Evolutionary conservation across 2,113 vertebrate species (phyloP), one percentile per base, ranked within the genome.

Genomic region (Rynchops niger): DNA sequence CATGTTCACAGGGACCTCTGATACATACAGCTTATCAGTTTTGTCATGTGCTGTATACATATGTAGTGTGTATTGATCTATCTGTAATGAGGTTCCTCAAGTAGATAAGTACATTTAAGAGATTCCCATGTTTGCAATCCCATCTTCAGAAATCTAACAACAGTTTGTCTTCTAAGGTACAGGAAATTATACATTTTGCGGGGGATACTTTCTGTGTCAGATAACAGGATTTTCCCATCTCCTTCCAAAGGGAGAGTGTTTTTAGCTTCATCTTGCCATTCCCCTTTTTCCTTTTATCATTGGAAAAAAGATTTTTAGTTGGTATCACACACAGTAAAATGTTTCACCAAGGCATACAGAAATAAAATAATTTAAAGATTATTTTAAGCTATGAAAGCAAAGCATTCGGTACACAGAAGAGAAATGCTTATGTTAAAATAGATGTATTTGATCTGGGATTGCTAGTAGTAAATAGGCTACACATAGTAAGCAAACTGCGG

Each of bases 31-130:
- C 36, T 40, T 63, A 34, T 7, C 5, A 16, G 5, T 40, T 65
- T 11, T 82, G 55, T 43, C 4, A 1, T 36, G 9, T 67, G 12
- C 49, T 59, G 0, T 12, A 6, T 67, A 12, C 4, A 2, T 7
- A 12, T 5, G 4, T 32, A 15, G 27, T 19, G 9, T 73, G 21
- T 59, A 12, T 80, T 15, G 30, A 1, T 50, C 25, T 90, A 0
- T 56, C 27, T 77, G 5, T 26, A 7, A 6, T 47, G 15, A 52
- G 32, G 23, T 62, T 91, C 25, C 3, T 74, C 11, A 38, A 3
- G 36, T 14, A 22, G 15, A n/a, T 56, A 4, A 63, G 59, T 53
- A 38, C 6, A 5, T 56, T 45, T 52, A 53, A 62, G 14, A n/a
- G 42, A 40, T 49, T 36, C 3, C 11, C 13, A 23, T 12, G 4